Evolutionary conservation across 1,140 invertebrate genomes (phyloP), one percentile per base, ranked within the genome.

Genomic region (Drosophila bocki): DNA sequence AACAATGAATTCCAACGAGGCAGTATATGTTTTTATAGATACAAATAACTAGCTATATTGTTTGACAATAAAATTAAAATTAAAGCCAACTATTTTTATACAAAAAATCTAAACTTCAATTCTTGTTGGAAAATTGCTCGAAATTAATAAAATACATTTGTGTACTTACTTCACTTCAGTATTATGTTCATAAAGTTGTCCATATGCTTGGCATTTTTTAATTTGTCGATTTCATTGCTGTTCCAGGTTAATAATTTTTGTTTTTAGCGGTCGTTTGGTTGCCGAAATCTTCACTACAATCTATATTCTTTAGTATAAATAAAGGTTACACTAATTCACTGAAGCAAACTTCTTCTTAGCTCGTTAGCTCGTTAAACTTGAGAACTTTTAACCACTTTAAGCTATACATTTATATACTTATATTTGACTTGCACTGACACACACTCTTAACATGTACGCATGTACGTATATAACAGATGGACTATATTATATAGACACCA

Each of bases 151-250:
- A 51, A 45, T 0, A 69, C 74, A 60, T 64, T 15, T 37, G 15
- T 39, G 22, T 33, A 82, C 84, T 88, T 53, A 88, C 84, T 72
- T 78, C 61, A 78, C 17, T 39, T 69, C 12, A n/a, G 33, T 39
- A 56, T 67, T 68, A 44, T 32, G 54, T 64, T 53, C 42, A 51
- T 44, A 50, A 56, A 57, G 45, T 39, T 45, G 39, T 44, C 50
- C 61, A 76, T 41, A 60, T 59, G 42, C 8, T 51, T 39, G 37
- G 42, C 35, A 51, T 76, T 59, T 59, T 61, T 64, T 11, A 61
- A 71, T 56, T 77, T 32, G 72, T 35, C 41, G 76, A 68, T 68
- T 75, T 64, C 54, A 59, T 26, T 63, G 58, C 4, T 32, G n/a
- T 22, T 39, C 19, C 37, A 39, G 45, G 32, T 45, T 51, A 51